Conservation (phyloP, 2,113 vertebrate species). For the Plectropomus leopardus region DNA sequence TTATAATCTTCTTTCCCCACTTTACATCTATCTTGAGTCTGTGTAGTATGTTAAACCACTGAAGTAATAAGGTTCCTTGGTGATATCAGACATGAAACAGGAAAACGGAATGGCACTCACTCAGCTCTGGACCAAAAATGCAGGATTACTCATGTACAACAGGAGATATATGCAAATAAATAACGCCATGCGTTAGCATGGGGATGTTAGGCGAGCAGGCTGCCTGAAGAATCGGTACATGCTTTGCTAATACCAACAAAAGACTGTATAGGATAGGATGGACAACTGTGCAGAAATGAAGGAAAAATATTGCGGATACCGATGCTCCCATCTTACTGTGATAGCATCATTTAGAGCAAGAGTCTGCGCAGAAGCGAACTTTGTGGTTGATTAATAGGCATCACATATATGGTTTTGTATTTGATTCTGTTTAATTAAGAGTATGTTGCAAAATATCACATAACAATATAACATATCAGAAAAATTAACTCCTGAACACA, state of each 20-base stretch:
- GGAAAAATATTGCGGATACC: too few species aligned
- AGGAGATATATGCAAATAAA: conserved; percentile 14
- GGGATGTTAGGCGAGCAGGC: conserved; percentile 8
- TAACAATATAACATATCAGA: too few species aligned
- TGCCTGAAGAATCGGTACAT: conserved; percentile 25
- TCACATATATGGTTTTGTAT: too few species aligned
- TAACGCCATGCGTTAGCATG: conserved; percentile 9
- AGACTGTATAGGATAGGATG: too few species aligned
- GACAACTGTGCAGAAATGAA: too few species aligned
- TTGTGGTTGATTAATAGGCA: too few species aligned
- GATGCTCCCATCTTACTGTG: too few species aligned
- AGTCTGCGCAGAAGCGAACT: too few species aligned
- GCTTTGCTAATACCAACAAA: neutral
- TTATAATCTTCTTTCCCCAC: conserved; percentile 15
- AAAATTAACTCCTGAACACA: too few species aligned
- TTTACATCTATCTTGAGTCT: conserved; percentile 9
- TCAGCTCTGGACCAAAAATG: conserved; percentile 5
- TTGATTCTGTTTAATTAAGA: too few species aligned
- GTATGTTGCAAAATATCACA: too few species aligned
- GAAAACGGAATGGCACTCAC: conserved; percentile 1
- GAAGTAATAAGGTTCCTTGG: neutral
- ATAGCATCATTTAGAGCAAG: too few species aligned
- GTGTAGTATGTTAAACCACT: neutral
- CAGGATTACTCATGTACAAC: conserved; percentile 32
- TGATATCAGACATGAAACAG: conserved; percentile 27